Conservation (phyloP, 1,140 invertebrate genomes). For the Uloborus diversus region DNA sequence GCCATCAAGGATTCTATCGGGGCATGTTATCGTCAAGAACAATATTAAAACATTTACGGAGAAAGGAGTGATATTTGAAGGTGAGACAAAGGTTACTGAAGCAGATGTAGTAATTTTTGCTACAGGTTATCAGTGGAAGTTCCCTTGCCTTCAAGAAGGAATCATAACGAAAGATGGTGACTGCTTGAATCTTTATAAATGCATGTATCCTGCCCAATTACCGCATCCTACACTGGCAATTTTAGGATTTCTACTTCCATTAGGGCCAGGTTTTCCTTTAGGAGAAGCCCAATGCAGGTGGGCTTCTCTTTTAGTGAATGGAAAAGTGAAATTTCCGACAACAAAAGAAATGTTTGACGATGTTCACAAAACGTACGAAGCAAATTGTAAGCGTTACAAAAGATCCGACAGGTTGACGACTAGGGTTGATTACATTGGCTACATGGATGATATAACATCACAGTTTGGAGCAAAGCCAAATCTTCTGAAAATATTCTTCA, state of each 20-base stretch:
- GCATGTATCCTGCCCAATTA: slow-evolving; percentile 64
- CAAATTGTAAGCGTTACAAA: slow-evolving; percentile 61
- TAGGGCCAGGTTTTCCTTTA: slow-evolving; percentile 69
- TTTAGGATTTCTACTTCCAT: slow-evolving; percentile 69
- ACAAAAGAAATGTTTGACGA: slow-evolving; percentile 61
- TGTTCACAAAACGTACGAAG: slow-evolving; percentile 58
- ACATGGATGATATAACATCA: slow-evolving; percentile 65
- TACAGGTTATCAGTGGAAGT: slow-evolving; percentile 61
- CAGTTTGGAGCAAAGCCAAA: slow-evolving; percentile 63
- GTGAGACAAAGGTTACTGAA: slow-evolving; percentile 30
- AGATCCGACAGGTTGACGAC: slow-evolving; percentile 64
- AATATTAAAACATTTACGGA: slow-evolving; percentile 63
- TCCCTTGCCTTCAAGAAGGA: slow-evolving; percentile 22
- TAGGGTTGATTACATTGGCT: slow-evolving; percentile 64
- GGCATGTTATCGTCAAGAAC: slow-evolving; percentile 64
- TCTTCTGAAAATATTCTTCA: slow-evolving; percentile 62
- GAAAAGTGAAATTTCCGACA: slow-evolving; percentile 59
- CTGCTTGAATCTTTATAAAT: slow-evolving; percentile 45
- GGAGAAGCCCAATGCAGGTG: slow-evolving; percentile 65
- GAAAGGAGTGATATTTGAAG: slow-evolving; percentile 63
- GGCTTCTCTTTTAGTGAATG: slow-evolving; percentile 58
- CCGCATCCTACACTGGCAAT: slow-evolving; percentile 65
- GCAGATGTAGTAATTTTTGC: slow-evolving; percentile 31
- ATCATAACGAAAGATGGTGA: slow-evolving; percentile 37
- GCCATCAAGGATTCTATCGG: slow-evolving; percentile 66